phyloP scores from a whole-genome alignment of 2,888 invertebrate species.

The Noctua janthe region DNA sequence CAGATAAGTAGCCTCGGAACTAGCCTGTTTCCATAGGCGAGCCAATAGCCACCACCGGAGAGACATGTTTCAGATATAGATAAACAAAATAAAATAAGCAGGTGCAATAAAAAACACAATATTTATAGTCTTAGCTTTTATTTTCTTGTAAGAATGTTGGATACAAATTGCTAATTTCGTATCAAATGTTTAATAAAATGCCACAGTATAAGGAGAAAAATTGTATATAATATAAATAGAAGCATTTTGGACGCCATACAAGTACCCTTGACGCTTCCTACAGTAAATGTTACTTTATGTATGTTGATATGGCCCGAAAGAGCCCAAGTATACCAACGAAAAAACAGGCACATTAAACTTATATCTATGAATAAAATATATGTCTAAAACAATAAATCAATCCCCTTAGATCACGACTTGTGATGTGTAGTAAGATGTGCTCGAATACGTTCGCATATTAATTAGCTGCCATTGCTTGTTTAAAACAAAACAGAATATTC shows the following conservation, averaged over 20 bases:
- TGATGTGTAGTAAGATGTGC: slow-evolving; percentile 83
- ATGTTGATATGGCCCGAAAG: slow-evolving; percentile 52
- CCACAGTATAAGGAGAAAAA: slow-evolving; percentile 82
- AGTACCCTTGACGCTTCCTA: slow-evolving; percentile 67
- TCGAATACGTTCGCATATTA: slow-evolving; percentile 60
- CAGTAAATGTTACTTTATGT: slow-evolving; percentile 63
- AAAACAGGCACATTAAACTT: slow-evolving; percentile 85
- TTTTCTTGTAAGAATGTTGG: slow-evolving; percentile 87
- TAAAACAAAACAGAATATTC: slow-evolving; percentile 61
- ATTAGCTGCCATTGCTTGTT: slow-evolving; percentile 78
- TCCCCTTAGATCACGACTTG: slow-evolving; percentile 84
- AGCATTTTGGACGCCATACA: slow-evolving; percentile 74
- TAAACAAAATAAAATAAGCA: neutral
- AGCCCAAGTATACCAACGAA: slow-evolving; percentile 64
- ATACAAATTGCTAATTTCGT: slow-evolving; percentile 87
- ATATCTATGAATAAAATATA: slow-evolving; percentile 79
- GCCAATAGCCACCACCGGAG: too few species aligned
- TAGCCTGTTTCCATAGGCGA: too few species aligned
- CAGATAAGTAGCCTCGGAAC: too few species aligned
- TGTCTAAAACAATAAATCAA: slow-evolving; percentile 81
- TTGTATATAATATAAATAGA: slow-evolving; percentile 86
- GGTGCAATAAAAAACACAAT: slow-evolving; percentile 69
- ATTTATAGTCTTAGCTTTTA: slow-evolving; percentile 82
- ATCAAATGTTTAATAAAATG: slow-evolving; percentile 88
- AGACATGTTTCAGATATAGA: neutral